Evolutionary conservation across 2,888 invertebrate genomes (phyloP), one percentile per base, ranked within the genome.

Genomic region (Nowickia ferox): DNA sequence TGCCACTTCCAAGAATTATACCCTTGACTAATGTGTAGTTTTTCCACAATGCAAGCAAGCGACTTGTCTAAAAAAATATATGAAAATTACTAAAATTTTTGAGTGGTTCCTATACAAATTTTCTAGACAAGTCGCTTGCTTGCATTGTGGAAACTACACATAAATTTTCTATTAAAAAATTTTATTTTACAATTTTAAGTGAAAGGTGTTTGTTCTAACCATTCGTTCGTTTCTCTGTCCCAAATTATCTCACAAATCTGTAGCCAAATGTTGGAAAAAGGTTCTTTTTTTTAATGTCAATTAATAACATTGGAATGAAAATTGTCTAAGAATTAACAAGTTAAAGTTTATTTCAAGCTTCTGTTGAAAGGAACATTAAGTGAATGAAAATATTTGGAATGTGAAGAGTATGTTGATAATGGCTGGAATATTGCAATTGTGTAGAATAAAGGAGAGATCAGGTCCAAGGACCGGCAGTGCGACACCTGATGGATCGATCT

Each of bases 181-280:
- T 57, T 65, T 48, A 57, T 69, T 30, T 57, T 40, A 0, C 48
- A 8, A 19, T 61, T 38, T 5, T 38, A 48, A 61, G 42, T 55
- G n/a, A n/a, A 15, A 61, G 17, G 13, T 15, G 11, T 59, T 59
- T 9, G 15, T 65, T 65, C 17, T 15, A 38, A 46, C 44, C 51
- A 63, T 66, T 48, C 19, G 19, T 66, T 8, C 69, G 65, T 8
- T 71, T 76, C 59, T 76, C n/a, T n/a, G n/a, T n/a, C n/a, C 63
- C 17, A n/a, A 84, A 84, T 84, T 81, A 72, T 77, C 13, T 46
- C 38, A 81, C 61, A 84, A 77, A 74, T 68, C 55, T 74, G 78
- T 84, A 55, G 22, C 40, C 3, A 69, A 61, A 51, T 57, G 40
- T n/a, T 22, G 19, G 4, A 22, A 61, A 13, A 15, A 59, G 10